A percentile compares a stretch with the other conserved stretches of the same genome.
These are phyloP conservation scores for Caenorhabditis plicata DNA, from an alignment of 2,888 invertebrate genomes.

Conservation along the genomic window DNA sequence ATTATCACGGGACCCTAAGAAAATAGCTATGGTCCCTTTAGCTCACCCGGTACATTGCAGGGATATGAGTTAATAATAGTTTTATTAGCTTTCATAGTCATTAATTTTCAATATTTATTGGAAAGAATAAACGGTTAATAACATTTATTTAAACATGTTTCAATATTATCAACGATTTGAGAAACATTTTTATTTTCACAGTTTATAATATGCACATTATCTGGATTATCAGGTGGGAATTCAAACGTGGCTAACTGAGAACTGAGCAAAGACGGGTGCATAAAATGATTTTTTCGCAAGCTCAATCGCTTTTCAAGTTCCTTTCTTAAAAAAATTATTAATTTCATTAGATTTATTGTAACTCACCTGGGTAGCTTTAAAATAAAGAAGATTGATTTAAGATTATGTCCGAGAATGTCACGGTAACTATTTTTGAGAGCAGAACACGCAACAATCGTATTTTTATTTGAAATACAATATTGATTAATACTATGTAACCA, in stretches of 20 bases:
- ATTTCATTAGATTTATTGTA: not conserved
- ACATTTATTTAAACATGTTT: not conserved
- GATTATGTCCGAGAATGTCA: conserved; percentile 5
- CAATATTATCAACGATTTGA: conserved; percentile 1
- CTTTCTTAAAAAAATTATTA: conserved; percentile 20
- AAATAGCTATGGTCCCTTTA: conserved; percentile 88
- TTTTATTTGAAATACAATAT: conserved; percentile 4
- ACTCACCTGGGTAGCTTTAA: conserved; percentile 17
- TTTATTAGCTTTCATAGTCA: not conserved
- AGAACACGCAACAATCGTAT: conserved; percentile 21
- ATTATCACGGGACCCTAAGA: conserved; percentile 84
- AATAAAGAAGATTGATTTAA: conserved; percentile 9
- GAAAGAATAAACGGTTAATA: too few species aligned
- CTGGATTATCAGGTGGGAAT: conserved; percentile 8
- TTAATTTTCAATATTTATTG: not conserved
- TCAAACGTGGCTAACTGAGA: conserved; percentile 24
- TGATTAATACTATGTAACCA: conserved; percentile 18
- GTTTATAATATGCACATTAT: conserved; percentile 13
- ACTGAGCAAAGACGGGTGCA: conserved; percentile 13
- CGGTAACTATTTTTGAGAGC: conserved; percentile 23
- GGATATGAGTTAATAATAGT: conserved; percentile 20
- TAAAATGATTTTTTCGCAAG: conserved; percentile 20
- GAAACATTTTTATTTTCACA: not conserved
- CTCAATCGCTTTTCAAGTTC: conserved; percentile 14
- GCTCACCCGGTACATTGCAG: conserved; percentile 79